phyloP scores from a whole-genome alignment of 2,797 vertebrate species.

The Sebastes steindachneri region DNA sequence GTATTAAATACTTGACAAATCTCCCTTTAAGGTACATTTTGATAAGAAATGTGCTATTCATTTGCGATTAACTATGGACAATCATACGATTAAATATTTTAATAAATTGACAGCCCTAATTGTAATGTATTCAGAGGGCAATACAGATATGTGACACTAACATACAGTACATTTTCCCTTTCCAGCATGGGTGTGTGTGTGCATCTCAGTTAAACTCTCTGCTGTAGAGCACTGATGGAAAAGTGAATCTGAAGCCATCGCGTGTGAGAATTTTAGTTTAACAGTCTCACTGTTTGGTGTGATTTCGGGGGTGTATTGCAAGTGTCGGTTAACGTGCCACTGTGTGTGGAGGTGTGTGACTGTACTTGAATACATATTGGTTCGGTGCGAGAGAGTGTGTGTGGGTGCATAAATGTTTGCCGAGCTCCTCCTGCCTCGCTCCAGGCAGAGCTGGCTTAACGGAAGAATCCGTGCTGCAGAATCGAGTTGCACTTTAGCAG shows the following conservation, averaged over 20 bases:
- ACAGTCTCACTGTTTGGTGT: conserved; percentile 70
- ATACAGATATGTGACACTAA: background rate
- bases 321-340: conserved; percentile 70
- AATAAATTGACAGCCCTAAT: no score
- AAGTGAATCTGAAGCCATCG: conserved; percentile 47
- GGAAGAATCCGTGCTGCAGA: conserved; percentile 78
- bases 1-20: no score
- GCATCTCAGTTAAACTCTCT: conserved; percentile 27
- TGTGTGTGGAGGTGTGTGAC: conserved; percentile 82
- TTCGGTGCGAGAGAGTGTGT: conserved; percentile 73
- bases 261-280: conserved; percentile 61
- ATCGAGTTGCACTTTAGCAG: conserved; percentile 72
- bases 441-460: conserved; percentile 72
- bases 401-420: conserved; percentile 81
- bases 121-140: background rate
- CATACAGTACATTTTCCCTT: background rate
- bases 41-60: no score
- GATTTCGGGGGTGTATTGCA: conserved; percentile 75
- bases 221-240: conserved; percentile 15
- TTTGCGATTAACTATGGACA: no score
- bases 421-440: conserved; percentile 76
- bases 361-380: conserved; percentile 81
- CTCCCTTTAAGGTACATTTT: no score
- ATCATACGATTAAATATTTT: no score
- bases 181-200: background rate